Evolutionary conservation across 2,888 invertebrate species (phyloP).

Genomic region (Drosophila macrospina): DNA sequence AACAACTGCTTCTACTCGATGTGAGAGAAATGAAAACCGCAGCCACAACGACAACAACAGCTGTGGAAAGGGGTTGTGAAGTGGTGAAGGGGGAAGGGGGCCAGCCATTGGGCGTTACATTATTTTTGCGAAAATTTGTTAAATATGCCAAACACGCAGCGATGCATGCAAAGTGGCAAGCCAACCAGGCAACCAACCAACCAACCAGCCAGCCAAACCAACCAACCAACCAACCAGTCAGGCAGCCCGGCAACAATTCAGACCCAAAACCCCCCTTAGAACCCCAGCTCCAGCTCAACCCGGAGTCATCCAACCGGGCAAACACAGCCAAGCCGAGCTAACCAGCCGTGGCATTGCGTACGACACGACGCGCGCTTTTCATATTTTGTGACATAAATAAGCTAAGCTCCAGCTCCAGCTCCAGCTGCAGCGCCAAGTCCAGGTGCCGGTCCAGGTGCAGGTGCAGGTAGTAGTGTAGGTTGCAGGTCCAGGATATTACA

Average conservation of each 20-base stretch:
- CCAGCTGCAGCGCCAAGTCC: too few species aligned
- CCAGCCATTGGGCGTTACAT: constrained; percentile 56
- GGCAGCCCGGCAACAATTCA: constrained; percentile 8
- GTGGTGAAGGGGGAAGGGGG: constrained; percentile 3
- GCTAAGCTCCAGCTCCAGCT: constrained; percentile 50
- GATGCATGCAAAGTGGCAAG: constrained; percentile 78
- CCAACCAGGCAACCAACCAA: constrained; percentile 31
- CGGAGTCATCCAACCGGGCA: constrained; percentile 48
- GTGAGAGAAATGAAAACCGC: constrained; percentile 60
- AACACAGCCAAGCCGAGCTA: constrained; percentile 52
- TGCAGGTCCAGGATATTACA: constrained; percentile 2
- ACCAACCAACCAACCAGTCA: constrained; percentile 27
- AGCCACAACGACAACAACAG: constrained; percentile 57
- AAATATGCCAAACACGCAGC: constrained; percentile 81
- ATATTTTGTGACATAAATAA: constrained; percentile 82
- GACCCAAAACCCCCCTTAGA: background rate
- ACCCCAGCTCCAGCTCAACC: background rate
- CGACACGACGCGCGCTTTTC: constrained; percentile 63
- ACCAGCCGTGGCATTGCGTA: constrained; percentile 77
- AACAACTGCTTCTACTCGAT: constrained; percentile 21
- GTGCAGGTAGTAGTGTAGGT: constrained; percentile 1
- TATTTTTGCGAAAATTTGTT: constrained; percentile 80
- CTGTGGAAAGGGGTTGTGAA: background rate
- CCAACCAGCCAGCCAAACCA: constrained; percentile 22
- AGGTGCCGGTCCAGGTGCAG: too few species aligned